phyloP scores from a whole-genome alignment of 2,797 vertebrate species.

The Sandelia bainsii region DNA sequence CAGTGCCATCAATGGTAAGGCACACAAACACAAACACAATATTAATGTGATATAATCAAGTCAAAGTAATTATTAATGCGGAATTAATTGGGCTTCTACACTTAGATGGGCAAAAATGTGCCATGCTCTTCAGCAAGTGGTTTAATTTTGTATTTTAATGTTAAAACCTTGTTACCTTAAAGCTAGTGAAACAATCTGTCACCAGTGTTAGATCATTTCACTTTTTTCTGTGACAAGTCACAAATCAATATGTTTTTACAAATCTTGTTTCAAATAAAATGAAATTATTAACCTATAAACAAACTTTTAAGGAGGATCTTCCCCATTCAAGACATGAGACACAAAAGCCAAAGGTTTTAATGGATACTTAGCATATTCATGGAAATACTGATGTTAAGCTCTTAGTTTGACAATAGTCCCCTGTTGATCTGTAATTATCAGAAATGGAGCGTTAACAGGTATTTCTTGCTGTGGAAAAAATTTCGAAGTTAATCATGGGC shows the following conservation, averaged over 20 bases:
- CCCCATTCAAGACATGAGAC: neutral
- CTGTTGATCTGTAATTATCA: conserved; percentile 14
- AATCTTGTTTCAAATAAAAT: neutral
- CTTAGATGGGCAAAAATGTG: neutral
- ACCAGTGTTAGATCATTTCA: neutral
- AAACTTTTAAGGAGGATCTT: neutral
- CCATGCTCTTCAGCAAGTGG: neutral
- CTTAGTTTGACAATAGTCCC: neutral
- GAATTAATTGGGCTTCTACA: neutral
- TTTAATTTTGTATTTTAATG: neutral
- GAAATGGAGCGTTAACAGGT: conserved; percentile 35
- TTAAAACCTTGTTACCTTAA: neutral
- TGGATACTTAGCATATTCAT: neutral
- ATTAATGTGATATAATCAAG: neutral
- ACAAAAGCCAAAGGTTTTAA: neutral
- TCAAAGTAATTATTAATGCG: neutral
- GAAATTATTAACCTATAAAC: neutral
- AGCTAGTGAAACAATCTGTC: neutral
- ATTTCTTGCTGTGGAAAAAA: neutral
- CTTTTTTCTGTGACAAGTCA: neutral
- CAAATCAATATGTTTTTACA: neutral
- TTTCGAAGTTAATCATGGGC: conserved; percentile 3
- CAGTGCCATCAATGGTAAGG: conserved; percentile 95
- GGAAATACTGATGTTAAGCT: neutral
- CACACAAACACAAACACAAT: conserved; percentile 25